Conservation (phyloP, 2,888 invertebrate species). For the Gasteruption jaculator region DNA sequence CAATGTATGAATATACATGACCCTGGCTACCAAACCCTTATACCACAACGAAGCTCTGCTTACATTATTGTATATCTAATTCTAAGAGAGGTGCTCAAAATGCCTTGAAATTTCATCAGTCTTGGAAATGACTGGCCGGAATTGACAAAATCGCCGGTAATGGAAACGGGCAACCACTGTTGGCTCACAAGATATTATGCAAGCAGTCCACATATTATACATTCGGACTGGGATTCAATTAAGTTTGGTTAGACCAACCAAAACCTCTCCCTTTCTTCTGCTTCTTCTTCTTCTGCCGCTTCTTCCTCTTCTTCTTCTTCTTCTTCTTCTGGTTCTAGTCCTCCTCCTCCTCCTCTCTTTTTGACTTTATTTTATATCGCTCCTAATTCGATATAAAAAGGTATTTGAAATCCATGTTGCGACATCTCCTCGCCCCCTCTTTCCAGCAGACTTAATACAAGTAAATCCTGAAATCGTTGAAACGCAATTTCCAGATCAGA, state of each 20-base stretch:
- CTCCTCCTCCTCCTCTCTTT: slow-evolving; percentile 18
- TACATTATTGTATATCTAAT: slow-evolving; percentile 54
- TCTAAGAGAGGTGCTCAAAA: slow-evolving; percentile 49
- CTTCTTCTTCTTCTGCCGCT: slow-evolving; percentile 16
- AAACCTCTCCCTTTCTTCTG: slow-evolving; percentile 24
- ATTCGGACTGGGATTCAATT: slow-evolving; percentile 53
- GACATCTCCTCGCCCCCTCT: no score
- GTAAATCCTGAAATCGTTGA: no score
- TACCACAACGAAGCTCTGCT: slow-evolving; percentile 50
- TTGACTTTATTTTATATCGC: slow-evolving; percentile 10
- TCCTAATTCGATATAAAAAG: no score
- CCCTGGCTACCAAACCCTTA: slow-evolving; percentile 50
- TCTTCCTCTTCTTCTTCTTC: slow-evolving; percentile 19
- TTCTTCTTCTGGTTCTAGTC: no score
- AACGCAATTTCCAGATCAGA: no score
- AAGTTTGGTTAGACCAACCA: slow-evolving; percentile 49
- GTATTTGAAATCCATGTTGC: no score
- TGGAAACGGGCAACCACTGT: slow-evolving; percentile 36
- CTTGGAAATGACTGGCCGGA: no score
- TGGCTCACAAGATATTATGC: slow-evolving; percentile 49
- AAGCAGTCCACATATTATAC: slow-evolving; percentile 53
- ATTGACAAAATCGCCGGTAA: slow-evolving; percentile 15
- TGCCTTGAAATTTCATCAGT: no score
- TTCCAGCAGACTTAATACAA: no score
- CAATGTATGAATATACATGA: slow-evolving; percentile 52